Conservation (phyloP, 2,888 invertebrate species). For the Gortyna flavago region DNA sequence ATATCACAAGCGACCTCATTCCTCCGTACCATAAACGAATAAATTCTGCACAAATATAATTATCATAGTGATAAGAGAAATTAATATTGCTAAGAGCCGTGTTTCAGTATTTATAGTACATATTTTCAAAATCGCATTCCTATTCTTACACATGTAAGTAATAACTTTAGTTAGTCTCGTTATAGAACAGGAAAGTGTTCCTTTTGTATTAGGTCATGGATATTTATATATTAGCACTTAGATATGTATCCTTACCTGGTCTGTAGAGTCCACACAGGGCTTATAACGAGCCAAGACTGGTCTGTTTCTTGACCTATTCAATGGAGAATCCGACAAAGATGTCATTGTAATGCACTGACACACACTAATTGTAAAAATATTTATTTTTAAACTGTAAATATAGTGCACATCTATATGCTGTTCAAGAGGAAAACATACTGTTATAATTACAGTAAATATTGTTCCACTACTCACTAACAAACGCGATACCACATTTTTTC, state of each 20-base stretch:
- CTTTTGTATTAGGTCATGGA: constrained; percentile 33
- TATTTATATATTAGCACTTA: constrained; percentile 13
- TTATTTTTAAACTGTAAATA: constrained; percentile 48
- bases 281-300: constrained; percentile 86
- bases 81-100: constrained; percentile 17
- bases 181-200: constrained; percentile 47
- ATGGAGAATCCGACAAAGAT: constrained; percentile 83
- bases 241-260: constrained; percentile 78
- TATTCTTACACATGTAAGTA: constrained; percentile 2
- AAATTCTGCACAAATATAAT: constrained; percentile 39
- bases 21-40: constrained; percentile 18
- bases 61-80: constrained; percentile 47
- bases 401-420: constrained; percentile 76
- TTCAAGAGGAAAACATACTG: constrained; percentile 86
- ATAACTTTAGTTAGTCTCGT: neutral
- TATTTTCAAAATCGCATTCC: constrained; percentile 11
- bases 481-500: constrained; percentile 88
- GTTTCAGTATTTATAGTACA: neutral
- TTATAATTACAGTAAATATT: constrained; percentile 81
- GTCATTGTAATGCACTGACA: constrained; percentile 75
- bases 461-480: constrained; percentile 79
- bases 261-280: constrained; percentile 75
- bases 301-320: constrained; percentile 83
- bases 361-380: constrained; percentile 48
- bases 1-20: constrained; percentile 63